Percentiles rank a stretch among this genome's conserved stretches.
These are phyloP conservation scores for Rattus norvegicus DNA, from an alignment of 2,113 vertebrate species.

Conservation along the genomic window GRCr8 NC_086025.1:113953501-113954000, in stretches of 20 bases:
- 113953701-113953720: conserved; percentile 55
- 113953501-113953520: conserved; percentile 44
- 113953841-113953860: conserved; percentile 56
- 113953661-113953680: conserved; percentile 45
- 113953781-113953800: conserved; percentile 45
- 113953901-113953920: conserved; percentile 33
- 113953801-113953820: conserved; percentile 49
- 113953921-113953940: neutral
- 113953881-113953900: neutral
- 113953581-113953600: conserved; percentile 29
- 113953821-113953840: conserved; percentile 46
- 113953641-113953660: conserved; percentile 63
- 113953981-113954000: neutral
- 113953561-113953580: conserved; percentile 61
- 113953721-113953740: conserved; percentile 64
- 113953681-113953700: conserved; percentile 65
- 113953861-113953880: neutral
- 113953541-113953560: conserved; percentile 39
- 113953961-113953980: conserved; percentile 51
- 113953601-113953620: neutral
- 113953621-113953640: conserved; percentile 56
- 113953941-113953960: conserved; percentile 6
- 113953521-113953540: conserved; percentile 61
- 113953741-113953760: conserved; percentile 48
- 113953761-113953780: conserved; percentile 50